Evolutionary conservation across 92 coral and sea anemone genomes (phyloP).

Genomic region (Pocillopora grandis): DNA sequence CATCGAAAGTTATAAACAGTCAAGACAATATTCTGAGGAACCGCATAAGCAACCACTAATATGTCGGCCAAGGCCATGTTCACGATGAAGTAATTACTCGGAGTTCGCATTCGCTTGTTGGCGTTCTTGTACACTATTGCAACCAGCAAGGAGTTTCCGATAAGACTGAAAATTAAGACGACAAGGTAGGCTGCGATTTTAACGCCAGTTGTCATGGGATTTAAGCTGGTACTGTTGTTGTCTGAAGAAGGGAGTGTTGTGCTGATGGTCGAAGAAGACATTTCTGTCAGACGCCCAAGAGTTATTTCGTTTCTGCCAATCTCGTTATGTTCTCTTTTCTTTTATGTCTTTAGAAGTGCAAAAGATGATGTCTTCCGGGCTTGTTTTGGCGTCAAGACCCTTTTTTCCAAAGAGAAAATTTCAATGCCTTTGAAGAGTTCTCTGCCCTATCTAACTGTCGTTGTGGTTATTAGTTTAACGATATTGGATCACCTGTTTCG

Average conservation of each 20-base stretch:
- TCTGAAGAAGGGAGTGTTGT: background rate
- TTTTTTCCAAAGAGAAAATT: background rate
- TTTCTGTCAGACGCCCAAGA: too few species aligned
- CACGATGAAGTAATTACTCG: conserved; percentile 64
- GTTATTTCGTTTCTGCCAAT: too few species aligned
- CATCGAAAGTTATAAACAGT: conserved; percentile 43
- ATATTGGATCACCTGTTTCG: conserved; percentile 19
- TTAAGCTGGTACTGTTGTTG: background rate
- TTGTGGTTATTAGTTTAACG: background rate
- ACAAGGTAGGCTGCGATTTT: conserved; percentile 35
- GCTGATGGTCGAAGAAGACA: background rate
- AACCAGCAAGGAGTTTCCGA: conserved; percentile 58
- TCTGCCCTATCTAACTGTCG: background rate
- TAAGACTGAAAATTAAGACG: conserved; percentile 33
- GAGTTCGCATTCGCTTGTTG: conserved; percentile 58
- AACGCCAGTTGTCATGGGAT: background rate
- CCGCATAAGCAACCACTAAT: conserved; percentile 35
- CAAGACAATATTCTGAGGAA: conserved; percentile 38
- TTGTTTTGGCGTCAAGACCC: too few species aligned
- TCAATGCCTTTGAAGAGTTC: background rate
- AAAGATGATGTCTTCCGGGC: too few species aligned
- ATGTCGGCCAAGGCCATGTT: conserved; percentile 65
- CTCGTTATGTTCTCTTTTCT: too few species aligned
- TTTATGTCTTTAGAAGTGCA: background rate
- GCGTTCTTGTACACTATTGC: conserved; percentile 63